phyloP scores from a whole-genome alignment of 2,888 invertebrate genomes.

The Lamellibrachia columna region DNA sequence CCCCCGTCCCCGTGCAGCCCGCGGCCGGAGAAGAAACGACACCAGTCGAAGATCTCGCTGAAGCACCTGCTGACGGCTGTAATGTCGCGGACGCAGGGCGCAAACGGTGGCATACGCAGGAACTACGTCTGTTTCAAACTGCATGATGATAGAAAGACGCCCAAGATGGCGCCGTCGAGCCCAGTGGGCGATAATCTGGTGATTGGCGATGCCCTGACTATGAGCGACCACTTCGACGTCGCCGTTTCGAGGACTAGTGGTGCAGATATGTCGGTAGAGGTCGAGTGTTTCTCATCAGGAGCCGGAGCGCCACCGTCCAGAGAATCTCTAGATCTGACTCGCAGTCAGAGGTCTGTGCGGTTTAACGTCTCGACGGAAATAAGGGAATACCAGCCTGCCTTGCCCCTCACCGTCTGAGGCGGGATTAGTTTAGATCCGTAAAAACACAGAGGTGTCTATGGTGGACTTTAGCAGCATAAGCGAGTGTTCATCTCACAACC shows the following conservation, averaged over 20 bases:
- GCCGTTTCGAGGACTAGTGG: background rate
- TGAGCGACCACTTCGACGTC: background rate
- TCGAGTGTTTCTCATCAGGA: background rate
- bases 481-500: background rate
- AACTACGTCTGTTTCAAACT: constrained; percentile 4
- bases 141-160: background rate
- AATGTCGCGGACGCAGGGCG: background rate
- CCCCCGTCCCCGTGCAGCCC: background rate
- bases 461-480: background rate
- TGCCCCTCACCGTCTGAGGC: background rate
- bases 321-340: background rate
- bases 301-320: background rate
- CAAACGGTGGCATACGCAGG: background rate
- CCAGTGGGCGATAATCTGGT: background rate
- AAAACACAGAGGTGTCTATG: background rate
- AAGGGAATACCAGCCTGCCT: background rate
- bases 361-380: background rate
- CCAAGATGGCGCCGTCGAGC: background rate
- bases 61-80: background rate
- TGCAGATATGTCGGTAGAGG: background rate
- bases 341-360: constrained; percentile 3
- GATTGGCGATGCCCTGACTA: background rate
- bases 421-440: background rate
- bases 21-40: background rate
- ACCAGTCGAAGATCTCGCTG: background rate